Percentiles rank a stretch among this genome's conserved stretches.
Evolutionary conservation across 2,797 vertebrate species (phyloP).

Genomic region (Tangara arthus): DNA sequence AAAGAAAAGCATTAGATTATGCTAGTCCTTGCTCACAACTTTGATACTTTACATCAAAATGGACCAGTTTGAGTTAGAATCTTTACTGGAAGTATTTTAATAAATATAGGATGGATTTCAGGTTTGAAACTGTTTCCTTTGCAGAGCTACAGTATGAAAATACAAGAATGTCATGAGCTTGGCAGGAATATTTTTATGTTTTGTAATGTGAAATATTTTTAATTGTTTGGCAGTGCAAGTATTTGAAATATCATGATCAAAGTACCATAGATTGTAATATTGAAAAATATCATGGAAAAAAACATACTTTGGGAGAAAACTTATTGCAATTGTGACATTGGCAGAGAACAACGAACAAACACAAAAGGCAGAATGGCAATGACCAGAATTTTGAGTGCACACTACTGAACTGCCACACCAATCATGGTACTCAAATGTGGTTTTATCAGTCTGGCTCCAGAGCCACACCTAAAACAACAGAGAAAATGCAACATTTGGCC

Average conservation of each 20-base stretch:
- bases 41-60: neutral
- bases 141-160: neutral
- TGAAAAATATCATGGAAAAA: neutral
- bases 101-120: neutral
- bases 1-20: neutral
- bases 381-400: neutral
- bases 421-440: neutral
- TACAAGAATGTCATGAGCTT: neutral
- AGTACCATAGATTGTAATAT: neutral
- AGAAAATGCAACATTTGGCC: neutral
- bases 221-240: neutral
- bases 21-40: neutral
- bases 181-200: neutral
- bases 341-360: neutral
- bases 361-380: neutral
- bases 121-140: neutral
- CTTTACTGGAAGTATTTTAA: neutral
- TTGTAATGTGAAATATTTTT: neutral
- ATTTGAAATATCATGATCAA: neutral
- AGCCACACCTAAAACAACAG: neutral
- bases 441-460: neutral
- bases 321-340: accelerated
- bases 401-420: neutral
- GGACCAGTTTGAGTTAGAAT: neutral
- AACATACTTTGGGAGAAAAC: neutral